phyloP scores from a whole-genome alignment of 2,888 invertebrate genomes.

The Limnephilus rhombicus region DNA sequence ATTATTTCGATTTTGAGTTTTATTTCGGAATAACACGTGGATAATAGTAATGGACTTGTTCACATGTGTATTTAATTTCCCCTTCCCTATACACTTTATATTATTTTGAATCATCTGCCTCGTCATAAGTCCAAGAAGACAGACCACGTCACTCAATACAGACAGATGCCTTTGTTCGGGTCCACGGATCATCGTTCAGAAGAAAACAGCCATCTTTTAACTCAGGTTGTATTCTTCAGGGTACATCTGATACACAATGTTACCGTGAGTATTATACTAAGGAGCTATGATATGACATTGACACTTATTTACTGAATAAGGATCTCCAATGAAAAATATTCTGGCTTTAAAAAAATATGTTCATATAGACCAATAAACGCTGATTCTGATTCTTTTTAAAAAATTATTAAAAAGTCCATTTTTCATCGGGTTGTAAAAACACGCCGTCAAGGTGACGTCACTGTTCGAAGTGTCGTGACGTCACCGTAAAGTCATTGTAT shows the following conservation, averaged over 20 bases:
- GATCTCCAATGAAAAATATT: too few species aligned
- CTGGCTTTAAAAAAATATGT: too few species aligned
- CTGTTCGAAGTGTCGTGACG: too few species aligned
- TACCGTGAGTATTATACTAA: neutral
- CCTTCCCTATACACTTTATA: neutral
- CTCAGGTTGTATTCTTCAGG: neutral
- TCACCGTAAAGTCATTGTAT: too few species aligned
- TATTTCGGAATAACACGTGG: neutral
- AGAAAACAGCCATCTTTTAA: conserved; percentile 2
- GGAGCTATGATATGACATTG: neutral
- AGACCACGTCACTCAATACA: conserved; percentile 41
- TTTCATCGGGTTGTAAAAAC: too few species aligned
- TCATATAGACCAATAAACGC: too few species aligned
- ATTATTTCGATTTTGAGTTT: too few species aligned
- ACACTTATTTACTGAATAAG: too few species aligned
- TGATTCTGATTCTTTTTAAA: too few species aligned
- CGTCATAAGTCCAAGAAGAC: conserved; percentile 7
- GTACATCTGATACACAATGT: conserved; percentile 15
- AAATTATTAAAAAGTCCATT: too few species aligned
- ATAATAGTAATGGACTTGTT: neutral
- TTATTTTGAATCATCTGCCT: neutral
- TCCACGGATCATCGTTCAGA: neutral
- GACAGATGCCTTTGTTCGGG: conserved; percentile 38
- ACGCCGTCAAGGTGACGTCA: too few species aligned
- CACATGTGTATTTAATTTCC: neutral